Base-by-base conservation (phyloP, 2,888 invertebrate species). In the Amphiduros pacificus region DNA sequence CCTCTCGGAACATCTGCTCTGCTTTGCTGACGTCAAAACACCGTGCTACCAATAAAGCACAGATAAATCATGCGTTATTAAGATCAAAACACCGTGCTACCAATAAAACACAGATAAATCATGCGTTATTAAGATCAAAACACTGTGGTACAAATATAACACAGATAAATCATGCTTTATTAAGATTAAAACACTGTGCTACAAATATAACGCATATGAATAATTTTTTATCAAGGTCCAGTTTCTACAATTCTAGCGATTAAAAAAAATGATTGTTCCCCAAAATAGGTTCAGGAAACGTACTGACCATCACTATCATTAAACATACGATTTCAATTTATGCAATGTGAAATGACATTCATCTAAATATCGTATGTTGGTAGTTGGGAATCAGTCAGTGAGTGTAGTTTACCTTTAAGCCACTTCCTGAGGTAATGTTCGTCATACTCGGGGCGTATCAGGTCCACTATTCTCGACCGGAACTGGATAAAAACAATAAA, bases 391-490 rank as follows among this genome's bases (percentile, higher is more conserved):
- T 17, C 22, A 27, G 11, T 6, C 3, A 3, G 27, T 28, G n/a
- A 14, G 48, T n/a, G 17, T 1, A 1, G 36, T 36, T 28, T 67
- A 75, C 75, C 75, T 73, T 72, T 75, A 1, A 75, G 69, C 75
- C 75, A 75, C 68, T 73, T 75, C 20, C 55, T 50, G 1, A 74
- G 63, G 60, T 69, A 66, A 49, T 66, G 68, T 49, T 75, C 74
- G 20, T 73, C 73, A 60, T 72, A 66, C 6, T 72, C 67, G 1
- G 68, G 64, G 32, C 59, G 29, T 11, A 63, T 27, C 20, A 65
- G 26, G 52, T 67, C 67, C 9, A 29, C 27, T n/a, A 65, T 50
- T 11, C 63, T 24, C 27, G 24, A 27, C 36, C 63, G 62, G 48
- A 67, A 63, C 67, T 67, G 53, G 24, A 60, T 53, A 40, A 22